Conservation (phyloP, 2,888 invertebrate species). For the Eupithecia centaureata region DNA sequence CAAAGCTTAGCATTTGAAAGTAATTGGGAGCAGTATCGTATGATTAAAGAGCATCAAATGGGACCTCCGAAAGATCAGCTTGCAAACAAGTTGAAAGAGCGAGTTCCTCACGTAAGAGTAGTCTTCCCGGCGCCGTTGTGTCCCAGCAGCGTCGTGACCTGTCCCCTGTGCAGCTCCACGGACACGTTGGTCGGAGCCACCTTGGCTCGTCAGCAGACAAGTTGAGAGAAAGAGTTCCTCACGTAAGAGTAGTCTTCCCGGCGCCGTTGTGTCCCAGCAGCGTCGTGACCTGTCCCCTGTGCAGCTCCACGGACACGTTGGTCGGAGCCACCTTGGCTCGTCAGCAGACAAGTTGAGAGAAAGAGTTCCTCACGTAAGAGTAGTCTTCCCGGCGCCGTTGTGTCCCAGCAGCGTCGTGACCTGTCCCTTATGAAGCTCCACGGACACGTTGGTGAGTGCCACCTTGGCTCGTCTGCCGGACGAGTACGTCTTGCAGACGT, state of each 20-base stretch:
- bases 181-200: not conserved
- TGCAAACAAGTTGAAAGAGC: too few relatives aligned
- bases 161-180: slow-evolving; percentile 75
- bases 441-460: slow-evolving; percentile 89
- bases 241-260: slow-evolving; percentile 97
- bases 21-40: too few relatives aligned
- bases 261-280: slow-evolving; percentile 96
- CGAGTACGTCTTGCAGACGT: slow-evolving; percentile 88
- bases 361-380: slow-evolving; percentile 90
- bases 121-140: slow-evolving; percentile 97
- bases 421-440: slow-evolving; percentile 92
- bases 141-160: slow-evolving; percentile 93
- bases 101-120: slow-evolving; percentile 93
- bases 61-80: not conserved
- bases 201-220: not conserved
- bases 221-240: too few relatives aligned
- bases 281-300: slow-evolving; percentile 91
- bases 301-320: not conserved
- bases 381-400: slow-evolving; percentile 97
- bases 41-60: not conserved
- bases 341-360: too few relatives aligned
- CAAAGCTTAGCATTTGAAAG: not conserved
- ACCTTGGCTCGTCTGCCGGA: slow-evolving; percentile 65
- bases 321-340: not conserved
- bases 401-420: slow-evolving; percentile 94